Evolutionary conservation across 2,888 invertebrate species (phyloP).

Genomic region (Oeneis ivallda): DNA sequence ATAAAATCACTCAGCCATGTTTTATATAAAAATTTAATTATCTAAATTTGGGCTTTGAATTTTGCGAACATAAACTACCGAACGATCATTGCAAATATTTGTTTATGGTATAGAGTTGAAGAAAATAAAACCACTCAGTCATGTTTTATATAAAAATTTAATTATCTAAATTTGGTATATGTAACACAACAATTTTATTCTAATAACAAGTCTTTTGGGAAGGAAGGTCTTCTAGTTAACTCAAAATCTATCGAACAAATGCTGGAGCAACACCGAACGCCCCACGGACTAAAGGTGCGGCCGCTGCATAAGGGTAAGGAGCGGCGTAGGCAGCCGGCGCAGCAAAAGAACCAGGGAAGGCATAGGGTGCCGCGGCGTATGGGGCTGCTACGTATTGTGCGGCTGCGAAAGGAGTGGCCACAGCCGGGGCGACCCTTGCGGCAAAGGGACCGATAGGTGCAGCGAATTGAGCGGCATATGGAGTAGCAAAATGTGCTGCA

Average conservation of each 20-base stretch:
- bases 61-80: no score
- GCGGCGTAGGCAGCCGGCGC: constrained; percentile 47
- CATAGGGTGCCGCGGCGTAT: constrained; percentile 45
- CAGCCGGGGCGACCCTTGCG: constrained; percentile 41
- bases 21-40: constrained; percentile 17
- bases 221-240: constrained; percentile 69
- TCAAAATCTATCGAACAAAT: constrained; percentile 73
- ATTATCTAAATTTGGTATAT: constrained; percentile 25
- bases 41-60: constrained; percentile 22
- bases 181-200: constrained; percentile 24
- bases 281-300: constrained; percentile 54
- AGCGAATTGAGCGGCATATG: constrained; percentile 30
- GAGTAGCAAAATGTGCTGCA: constrained; percentile 36
- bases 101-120: no score
- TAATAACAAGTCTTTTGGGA: constrained; percentile 50
- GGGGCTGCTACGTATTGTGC: constrained; percentile 43
- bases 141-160: constrained; percentile 7
- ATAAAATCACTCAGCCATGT: not conserved
- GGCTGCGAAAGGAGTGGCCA: constrained; percentile 42
- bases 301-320: constrained; percentile 48
- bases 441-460: constrained; percentile 42
- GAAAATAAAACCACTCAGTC: not conserved
- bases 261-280: constrained; percentile 65
- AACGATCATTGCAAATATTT: no score
- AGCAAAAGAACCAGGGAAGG: constrained; percentile 42